Evolutionary conservation across 2,888 invertebrate genomes (phyloP).

Genomic region (Alviniconcha strummeri): DNA sequence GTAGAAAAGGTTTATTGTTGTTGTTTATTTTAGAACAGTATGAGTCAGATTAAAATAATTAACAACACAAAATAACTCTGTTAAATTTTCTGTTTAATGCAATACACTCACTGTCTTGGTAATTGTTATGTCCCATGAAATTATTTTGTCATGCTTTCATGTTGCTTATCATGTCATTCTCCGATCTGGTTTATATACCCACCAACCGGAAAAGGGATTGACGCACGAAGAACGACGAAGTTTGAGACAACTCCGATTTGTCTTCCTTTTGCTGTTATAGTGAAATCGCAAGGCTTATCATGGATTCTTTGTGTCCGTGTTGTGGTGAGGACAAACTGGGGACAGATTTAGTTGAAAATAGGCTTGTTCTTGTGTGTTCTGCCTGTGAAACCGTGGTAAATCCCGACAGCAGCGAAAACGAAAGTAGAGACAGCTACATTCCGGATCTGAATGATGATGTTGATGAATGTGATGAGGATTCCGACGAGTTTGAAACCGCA

Average conservation of each 20-base stretch:
- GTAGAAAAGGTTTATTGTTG: not conserved
- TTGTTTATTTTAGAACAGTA: not conserved
- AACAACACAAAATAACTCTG: not conserved
- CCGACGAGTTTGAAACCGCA: not conserved
- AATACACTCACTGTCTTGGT: not conserved
- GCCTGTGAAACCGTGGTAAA: conserved; percentile 10
- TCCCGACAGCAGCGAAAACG: not conserved
- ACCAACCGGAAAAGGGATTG: no score
- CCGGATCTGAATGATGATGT: not conserved
- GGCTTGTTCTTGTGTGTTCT: not conserved
- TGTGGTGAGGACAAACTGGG: not conserved
- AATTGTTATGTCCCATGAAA: no score
- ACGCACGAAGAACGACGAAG: no score
- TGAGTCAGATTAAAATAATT: not conserved
- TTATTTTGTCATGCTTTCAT: no score
- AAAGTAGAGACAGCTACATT: not conserved
- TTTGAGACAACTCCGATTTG: no score
- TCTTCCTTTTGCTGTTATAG: no score
- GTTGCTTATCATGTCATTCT: no score
- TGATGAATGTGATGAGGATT: not conserved
- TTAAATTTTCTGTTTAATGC: not conserved
- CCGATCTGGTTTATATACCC: no score
- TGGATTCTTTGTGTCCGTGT: no score
- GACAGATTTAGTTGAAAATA: not conserved
- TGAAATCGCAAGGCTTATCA: no score